These are phyloP conservation scores for Drosophila ustulata DNA, from an alignment of 2,888 invertebrate genomes.

Conservation along the genomic window DNA sequence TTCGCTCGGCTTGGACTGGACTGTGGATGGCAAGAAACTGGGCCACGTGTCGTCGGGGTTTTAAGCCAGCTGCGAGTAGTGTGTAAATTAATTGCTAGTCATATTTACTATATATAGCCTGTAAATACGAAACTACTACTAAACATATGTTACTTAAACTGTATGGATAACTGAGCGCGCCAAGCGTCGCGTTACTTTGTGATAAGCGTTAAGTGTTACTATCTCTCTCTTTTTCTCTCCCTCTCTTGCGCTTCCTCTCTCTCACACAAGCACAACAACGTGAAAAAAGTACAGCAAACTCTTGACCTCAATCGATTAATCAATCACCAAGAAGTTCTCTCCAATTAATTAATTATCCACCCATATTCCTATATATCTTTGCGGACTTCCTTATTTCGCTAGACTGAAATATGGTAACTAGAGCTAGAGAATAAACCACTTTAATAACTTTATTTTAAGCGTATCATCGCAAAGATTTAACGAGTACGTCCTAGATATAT, in stretches of 20 bases:
- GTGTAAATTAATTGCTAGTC: slow-evolving; percentile 39
- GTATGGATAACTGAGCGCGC: slow-evolving; percentile 59
- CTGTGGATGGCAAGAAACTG: slow-evolving; percentile 81
- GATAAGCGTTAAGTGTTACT: slow-evolving; percentile 74
- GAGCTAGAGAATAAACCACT: background rate
- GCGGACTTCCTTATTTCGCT: slow-evolving; percentile 10
- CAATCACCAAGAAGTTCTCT: background rate
- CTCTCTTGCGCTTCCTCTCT: slow-evolving; percentile 3
- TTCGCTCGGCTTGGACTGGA: slow-evolving; percentile 83
- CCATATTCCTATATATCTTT: background rate
- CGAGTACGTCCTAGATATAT: slow-evolving; percentile 40
- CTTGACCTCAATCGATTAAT: background rate
- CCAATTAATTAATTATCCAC: background rate
- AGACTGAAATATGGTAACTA: slow-evolving; percentile 14
- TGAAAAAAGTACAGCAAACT: slow-evolving; percentile 40
- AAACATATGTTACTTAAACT: slow-evolving; percentile 14
- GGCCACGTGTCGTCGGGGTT: slow-evolving; percentile 84
- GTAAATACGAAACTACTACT: slow-evolving; percentile 24
- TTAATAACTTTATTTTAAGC: background rate
- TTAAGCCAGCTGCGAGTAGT: slow-evolving; percentile 55
- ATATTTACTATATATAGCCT: slow-evolving; percentile 10
- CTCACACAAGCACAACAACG: background rate
- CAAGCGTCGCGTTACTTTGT: slow-evolving; percentile 75
- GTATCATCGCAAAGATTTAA: background rate
- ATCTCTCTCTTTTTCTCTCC: slow-evolving; percentile 15